Percentiles rank a stretch among this genome's conserved stretches.
These are phyloP conservation scores for Cavia aperea DNA, from an alignment of 2,113 vertebrate genomes.

Conservation along the genomic window DNA sequence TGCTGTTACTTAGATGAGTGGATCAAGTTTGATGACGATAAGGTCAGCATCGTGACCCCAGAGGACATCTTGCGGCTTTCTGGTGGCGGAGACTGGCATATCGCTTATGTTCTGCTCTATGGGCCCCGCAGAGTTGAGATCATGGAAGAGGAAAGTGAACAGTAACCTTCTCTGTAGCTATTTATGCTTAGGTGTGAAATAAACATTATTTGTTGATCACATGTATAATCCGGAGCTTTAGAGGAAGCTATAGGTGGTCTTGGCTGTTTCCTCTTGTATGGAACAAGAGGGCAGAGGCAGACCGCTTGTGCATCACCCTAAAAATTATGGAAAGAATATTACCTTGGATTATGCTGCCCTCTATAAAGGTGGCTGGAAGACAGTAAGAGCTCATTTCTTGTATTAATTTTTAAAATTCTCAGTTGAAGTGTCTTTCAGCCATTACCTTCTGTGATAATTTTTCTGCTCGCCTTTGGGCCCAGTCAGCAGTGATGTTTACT, in stretches of 20 bases:
- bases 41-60: slow-evolving; percentile 95
- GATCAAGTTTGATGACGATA: slow-evolving; percentile 99
- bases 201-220: slow-evolving; percentile 83
- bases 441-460: slow-evolving; percentile 43
- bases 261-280: slow-evolving; percentile 59
- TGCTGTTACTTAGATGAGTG: slow-evolving; percentile 88
- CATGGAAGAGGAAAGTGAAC: slow-evolving; percentile 82
- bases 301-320: slow-evolving; percentile 55
- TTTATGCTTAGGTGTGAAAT: slow-evolving; percentile 96
- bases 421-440: slow-evolving; percentile 52
- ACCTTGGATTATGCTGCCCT: slow-evolving; percentile 58
- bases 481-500: slow-evolving; percentile 77
- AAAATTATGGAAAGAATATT: slow-evolving; percentile 49
- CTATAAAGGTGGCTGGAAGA: slow-evolving; percentile 59
- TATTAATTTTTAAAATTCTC: slow-evolving; percentile 45
- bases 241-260: slow-evolving; percentile 68
- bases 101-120: slow-evolving; percentile 97
- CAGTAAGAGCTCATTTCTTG: slow-evolving; percentile 61
- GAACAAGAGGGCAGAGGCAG: slow-evolving; percentile 51
- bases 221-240: slow-evolving; percentile 77
- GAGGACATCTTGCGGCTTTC: slow-evolving; percentile 97
- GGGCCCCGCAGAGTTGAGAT: slow-evolving; percentile 92
- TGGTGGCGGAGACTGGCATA: slow-evolving; percentile 98
- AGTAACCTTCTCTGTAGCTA: slow-evolving; percentile 81
- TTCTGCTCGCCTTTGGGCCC: slow-evolving; percentile 36